These are phyloP conservation scores for Coreius guichenoti DNA, from an alignment of 2,797 vertebrate genomes.

Conservation along the genomic window DNA sequence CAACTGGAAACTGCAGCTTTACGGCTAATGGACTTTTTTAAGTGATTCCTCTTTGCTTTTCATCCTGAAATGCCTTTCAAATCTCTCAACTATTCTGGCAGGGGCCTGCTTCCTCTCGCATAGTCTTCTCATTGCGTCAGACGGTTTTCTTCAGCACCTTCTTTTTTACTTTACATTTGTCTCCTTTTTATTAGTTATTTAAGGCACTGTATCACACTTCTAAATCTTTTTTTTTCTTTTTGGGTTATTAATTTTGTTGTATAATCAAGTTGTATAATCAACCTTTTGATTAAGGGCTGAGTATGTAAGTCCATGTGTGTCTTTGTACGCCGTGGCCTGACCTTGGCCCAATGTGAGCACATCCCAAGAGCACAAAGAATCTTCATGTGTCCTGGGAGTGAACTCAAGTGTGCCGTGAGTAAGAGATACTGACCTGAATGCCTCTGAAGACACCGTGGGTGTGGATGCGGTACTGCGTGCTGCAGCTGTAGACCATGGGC, in stretches of 20 bases:
- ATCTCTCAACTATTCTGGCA: conserved; percentile 62
- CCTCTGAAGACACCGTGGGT: conserved; percentile 96
- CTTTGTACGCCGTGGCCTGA: conserved; percentile 48
- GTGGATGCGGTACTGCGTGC: conserved; percentile 98
- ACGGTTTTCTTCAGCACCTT: conserved; percentile 31
- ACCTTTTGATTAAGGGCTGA: conserved; percentile 19
- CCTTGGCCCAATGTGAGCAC: conserved; percentile 57
- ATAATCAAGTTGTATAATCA: conserved; percentile 29
- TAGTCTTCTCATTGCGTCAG: conserved; percentile 67
- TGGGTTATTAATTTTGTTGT: conserved; percentile 6
- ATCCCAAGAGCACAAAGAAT: conserved; percentile 35
- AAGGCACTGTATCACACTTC: conserved; percentile 38
- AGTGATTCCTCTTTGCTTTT: conserved; percentile 71
- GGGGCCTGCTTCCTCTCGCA: conserved; percentile 61
- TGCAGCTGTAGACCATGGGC: conserved; percentile 96
- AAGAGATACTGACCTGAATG: conserved; percentile 80
- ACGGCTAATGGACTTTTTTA: conserved; percentile 75
- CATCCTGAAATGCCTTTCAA: conserved; percentile 66
- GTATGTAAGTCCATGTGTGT: conserved; percentile 17
- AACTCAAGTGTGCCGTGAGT: conserved; percentile 31
- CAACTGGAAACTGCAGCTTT: conserved; percentile 78
- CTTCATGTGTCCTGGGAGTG: conserved; percentile 43
- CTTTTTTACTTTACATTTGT: conserved; percentile 46
- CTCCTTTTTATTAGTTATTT: conserved; percentile 24
- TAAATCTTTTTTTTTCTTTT: conserved; percentile 6